Base-by-base conservation (phyloP, 2,113 vertebrate species). In the Cinclus mexicanus region DNA sequence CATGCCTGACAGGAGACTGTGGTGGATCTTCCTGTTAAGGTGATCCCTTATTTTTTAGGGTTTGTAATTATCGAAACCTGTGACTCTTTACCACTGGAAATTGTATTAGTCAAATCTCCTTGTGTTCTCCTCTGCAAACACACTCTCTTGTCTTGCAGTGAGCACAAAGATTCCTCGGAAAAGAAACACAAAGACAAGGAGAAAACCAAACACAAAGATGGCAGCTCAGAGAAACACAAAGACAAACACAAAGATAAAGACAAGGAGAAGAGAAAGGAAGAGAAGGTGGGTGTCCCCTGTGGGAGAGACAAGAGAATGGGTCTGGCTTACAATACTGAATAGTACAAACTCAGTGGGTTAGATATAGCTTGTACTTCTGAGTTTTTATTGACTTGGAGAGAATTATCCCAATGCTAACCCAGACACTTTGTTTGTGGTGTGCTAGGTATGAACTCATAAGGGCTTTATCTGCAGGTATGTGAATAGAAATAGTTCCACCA, bases 141-240 rank as follows among this genome's bases (percentile, higher is more conserved):
- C 64, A 33, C 65, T 69, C 49, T 97, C 83, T 74, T 97, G 49
- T 97, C 92, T 97, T 97, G 70, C 98, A 99, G 99, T 86, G 99
- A 99, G 97, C 98, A 99, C 98, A 99, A 98, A 98, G 99, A 99
- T 96, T 98, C 98, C 95, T 98, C 98, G 41, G 99, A 99, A 98
- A 99, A 99, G 97, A 99, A 99, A 98, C 99, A 99, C 97, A 98
- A 98, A 98, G 99, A 99, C 83, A 99, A 98, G 93, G 98, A 98
- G 95, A 98, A 99, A 97, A 99, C 98, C 97, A 99, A 98, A 98
- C 98, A 99, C 97, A 98, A 98, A 97, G 98, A 99, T 96, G 98
- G 98, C 95, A 98, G 98, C 96, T 98, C 98, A 98, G 99, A 99
- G 93, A 99, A 98, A 97, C 98, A 98, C 94, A 99, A 98, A 97